These are phyloP conservation scores for Dexiosoma caninum DNA, from an alignment of 2,888 invertebrate genomes.

Conservation along the genomic window DNA sequence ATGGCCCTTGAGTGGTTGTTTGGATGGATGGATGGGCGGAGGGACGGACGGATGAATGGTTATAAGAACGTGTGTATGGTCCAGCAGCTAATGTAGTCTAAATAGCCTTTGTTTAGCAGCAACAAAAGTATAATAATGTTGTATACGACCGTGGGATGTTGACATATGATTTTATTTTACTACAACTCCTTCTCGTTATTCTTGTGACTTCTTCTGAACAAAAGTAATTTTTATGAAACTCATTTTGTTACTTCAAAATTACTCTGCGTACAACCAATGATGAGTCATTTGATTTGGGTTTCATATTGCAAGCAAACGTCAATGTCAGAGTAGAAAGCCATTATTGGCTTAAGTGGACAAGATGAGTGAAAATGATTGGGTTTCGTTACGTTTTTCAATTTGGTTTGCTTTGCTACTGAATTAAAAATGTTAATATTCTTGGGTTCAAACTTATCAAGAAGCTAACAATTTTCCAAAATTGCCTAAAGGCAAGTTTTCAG, in stretches of 20 bases:
- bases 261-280: not conserved
- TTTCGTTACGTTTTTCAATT: not conserved
- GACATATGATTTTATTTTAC: slow-evolving; percentile 60
- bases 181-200: slow-evolving; percentile 24
- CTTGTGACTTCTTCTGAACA: not conserved
- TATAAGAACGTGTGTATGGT: slow-evolving; percentile 20
- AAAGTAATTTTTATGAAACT: slow-evolving; percentile 26
- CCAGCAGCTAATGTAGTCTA: slow-evolving; percentile 44
- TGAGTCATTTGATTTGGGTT: slow-evolving; percentile 48
- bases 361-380: slow-evolving; percentile 23
- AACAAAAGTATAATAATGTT: not conserved
- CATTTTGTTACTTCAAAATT: slow-evolving; percentile 24
- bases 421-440: not conserved
- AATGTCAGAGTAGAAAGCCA: slow-evolving; percentile 52
- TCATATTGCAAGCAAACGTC: slow-evolving; percentile 57
- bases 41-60: slow-evolving; percentile 22
- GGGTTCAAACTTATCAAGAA: not conserved
- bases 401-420: not conserved
- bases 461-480: no score
- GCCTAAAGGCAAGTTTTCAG: no score
- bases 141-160: slow-evolving; percentile 60
- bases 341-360: slow-evolving; percentile 26
- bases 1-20: slow-evolving; percentile 57
- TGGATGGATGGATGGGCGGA: slow-evolving; percentile 1
- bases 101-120: slow-evolving; percentile 45